Base-by-base conservation (phyloP, 1,140 invertebrate genomes). In the Macrostomum lignano region DNA sequence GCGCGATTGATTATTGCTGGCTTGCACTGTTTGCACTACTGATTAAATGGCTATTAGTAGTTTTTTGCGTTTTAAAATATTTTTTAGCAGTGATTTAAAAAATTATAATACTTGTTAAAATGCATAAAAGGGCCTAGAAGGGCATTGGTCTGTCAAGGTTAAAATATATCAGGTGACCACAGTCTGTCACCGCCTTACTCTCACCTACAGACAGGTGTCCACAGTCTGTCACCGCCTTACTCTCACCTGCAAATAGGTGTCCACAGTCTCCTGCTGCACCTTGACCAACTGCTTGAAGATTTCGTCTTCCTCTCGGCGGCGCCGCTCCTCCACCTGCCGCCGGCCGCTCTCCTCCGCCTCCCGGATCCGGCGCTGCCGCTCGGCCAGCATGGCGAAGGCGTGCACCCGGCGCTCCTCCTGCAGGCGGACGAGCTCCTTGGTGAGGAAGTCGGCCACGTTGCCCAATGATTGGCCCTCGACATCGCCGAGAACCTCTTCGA, bases 321-420 rank as follows among this genome's bases (percentile, higher is more conserved):
- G 49, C 38, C 67, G 58, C 36, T 68, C 61, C 44, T 73, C 70
- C 24, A 64, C 53, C 49, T 74, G 70, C 21, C 70, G 50, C 35
- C 64, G 55, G 1, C 70, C 69, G 25, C 65, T 68, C 51, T 73
- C 71, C 23, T 64, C 65, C 0, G 70, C 69, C 52, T 74, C 71
- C 11, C 67, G 54, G 44, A 66, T 64, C 17, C 63, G 46, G 37
- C 69, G 60, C 39, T 70, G 66, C 29, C 68, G 51, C 43, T 72
- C 69, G 40, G 63, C 66, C 22, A 72, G 38, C 42, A 73, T 60
- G 14, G 65, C 65, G 43, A 69, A 67, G 2, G 68, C 69, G 42
- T 74, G 71, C 11, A 68, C 66, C 35, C 63, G 59, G 11, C 69
- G 54, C 52, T 75, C 72, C 38, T 73, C 70, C 35, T 70, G 59